Base-by-base conservation (phyloP, 2,797 vertebrate genomes). In the Spinus pinus region DNA sequence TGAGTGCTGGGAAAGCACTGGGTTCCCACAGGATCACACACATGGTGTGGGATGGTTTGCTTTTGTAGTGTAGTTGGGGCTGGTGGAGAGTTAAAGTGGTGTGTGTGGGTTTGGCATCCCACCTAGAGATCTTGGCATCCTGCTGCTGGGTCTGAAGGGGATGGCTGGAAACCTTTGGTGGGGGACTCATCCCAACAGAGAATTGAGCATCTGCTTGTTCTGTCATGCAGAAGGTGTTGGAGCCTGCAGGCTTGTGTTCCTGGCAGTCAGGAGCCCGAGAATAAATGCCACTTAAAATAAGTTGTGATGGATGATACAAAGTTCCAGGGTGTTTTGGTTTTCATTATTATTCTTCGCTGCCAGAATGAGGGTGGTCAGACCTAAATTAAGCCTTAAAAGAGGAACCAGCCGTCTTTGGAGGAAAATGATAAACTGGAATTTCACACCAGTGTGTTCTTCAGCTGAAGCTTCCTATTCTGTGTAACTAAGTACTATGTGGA, bases 1-100 rank as follows among this genome's bases (percentile, higher is more conserved):
- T 57, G 28, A 46, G 9, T 39, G 49, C 8, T 46, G 50, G 20
- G 64, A 37, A 24, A 5, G 19, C 64, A 3, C 31, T 37, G 47
- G 12, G 4, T 9, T 64, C 51, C 47, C 3, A 3, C 8, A 5
- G 70, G 49, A 33, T 8, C 27, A 9, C 25, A 12, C 8, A 1
- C 0, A 19, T 12, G 7, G 0, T 5, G 12, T 37, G 44, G 74
- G 16, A 17, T 53, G 0, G 0, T 44, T 64, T 33, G 41, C 25
- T 80, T 83, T 74, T 57, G 46, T 24, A 5, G 7, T 5, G 41
- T 51, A 22, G 14, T 2, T 50, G 19, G 33, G 41, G 41, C 37
- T 46, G 49, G 13, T 5, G 33, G 22, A 27, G 37, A 39, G 39
- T 44, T 17, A 12, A 50, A 30, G 24, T 16, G n/a, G 12, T 10